Conservation (phyloP, 2,113 vertebrate genomes). For the Corythaeola cristata region DNA sequence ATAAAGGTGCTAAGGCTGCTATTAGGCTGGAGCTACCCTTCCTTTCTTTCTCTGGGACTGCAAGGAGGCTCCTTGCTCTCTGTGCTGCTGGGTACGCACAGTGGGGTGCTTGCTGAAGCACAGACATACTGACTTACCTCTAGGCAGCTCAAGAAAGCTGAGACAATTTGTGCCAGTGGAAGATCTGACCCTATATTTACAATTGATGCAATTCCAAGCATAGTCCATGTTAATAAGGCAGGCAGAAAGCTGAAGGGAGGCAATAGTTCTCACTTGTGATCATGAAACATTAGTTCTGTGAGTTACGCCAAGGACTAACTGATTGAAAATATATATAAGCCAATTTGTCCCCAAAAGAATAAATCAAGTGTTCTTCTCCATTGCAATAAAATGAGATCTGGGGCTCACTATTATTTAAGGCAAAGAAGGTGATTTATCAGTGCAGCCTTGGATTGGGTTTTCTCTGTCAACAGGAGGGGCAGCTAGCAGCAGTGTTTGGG, state of each 20-base stretch:
- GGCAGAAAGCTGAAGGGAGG: neutral
- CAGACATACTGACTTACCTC: neutral
- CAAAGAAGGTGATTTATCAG: neutral
- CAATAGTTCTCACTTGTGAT: neutral
- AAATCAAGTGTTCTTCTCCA: neutral
- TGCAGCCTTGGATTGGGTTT: neutral
- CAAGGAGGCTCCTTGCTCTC: neutral
- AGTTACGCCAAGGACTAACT: conserved; percentile 8
- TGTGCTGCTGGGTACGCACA: neutral
- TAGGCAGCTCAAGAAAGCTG: neutral
- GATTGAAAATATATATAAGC: neutral
- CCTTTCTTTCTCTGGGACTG: neutral
- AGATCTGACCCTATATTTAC: neutral
- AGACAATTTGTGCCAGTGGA: neutral
- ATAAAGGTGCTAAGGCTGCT: neutral
- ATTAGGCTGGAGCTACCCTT: neutral
- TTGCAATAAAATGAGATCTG: neutral
- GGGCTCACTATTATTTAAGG: neutral
- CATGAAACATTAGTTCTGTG: neutral
- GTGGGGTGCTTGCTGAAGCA: neutral
- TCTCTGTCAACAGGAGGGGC: neutral
- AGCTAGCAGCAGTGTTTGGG: neutral
- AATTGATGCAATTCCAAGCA: neutral
- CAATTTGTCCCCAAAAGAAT: neutral
- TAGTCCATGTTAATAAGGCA: neutral